Evolutionary conservation across 1,140 invertebrate genomes (phyloP).

Genomic region (Vanessa atalanta): DNA sequence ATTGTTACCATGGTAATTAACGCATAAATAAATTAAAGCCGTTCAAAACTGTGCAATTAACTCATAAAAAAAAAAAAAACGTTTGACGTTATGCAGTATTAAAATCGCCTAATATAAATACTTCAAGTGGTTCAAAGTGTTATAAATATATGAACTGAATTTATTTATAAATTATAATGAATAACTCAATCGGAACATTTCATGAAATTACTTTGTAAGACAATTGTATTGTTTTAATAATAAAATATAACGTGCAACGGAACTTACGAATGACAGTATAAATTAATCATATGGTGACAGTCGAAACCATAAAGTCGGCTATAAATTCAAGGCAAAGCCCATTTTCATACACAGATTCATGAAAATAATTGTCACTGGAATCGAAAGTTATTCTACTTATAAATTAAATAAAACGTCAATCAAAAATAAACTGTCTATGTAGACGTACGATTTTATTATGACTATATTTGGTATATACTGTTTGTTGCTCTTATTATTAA

Average conservation of each 20-base stretch:
- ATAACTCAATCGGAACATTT: no score
- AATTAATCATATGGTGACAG: slow-evolving; percentile 28
- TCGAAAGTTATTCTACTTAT: background rate
- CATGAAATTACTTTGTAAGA: background rate
- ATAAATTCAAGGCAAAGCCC: slow-evolving; percentile 25
- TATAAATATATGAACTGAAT: no score
- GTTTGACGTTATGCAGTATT: background rate
- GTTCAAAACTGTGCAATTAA: no score
- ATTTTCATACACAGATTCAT: slow-evolving; percentile 18
- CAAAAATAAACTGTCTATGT: background rate
- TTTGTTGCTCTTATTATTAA: no score
- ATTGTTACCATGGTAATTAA: no score
- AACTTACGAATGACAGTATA: slow-evolving; percentile 16
- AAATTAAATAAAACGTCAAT: background rate
- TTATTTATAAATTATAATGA: no score
- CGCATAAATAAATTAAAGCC: no score
- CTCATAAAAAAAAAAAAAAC: no score
- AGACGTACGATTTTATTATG: background rate
- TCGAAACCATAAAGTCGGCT: slow-evolving; percentile 30
- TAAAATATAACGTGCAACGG: slow-evolving; percentile 16
- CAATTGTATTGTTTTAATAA: background rate
- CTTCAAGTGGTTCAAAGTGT: no score
- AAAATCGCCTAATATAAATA: background rate
- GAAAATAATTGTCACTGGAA: background rate
- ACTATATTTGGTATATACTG: no score